phyloP scores from a whole-genome alignment of 2,113 vertebrate genomes.

The Aptenodytes patagonicus region DNA sequence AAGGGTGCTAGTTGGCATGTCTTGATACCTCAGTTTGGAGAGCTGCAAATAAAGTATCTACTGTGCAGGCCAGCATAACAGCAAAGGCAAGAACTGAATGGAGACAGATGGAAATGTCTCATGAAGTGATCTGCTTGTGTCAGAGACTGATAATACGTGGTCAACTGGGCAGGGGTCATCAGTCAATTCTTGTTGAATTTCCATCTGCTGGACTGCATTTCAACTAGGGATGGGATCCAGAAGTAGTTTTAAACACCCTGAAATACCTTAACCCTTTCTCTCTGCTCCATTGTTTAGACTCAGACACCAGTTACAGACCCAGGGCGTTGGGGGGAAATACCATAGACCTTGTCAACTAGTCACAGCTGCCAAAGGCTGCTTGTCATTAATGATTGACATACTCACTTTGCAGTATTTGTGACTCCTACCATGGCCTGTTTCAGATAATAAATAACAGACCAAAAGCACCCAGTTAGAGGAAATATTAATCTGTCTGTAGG shows the following conservation, averaged over 20 bases:
- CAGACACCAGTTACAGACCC: not conserved
- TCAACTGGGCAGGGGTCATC: not conserved
- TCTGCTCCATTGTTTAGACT: not conserved
- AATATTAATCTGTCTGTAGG: not conserved
- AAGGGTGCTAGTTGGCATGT: rapidly evolving
- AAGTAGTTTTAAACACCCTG: not conserved
- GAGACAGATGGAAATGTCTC: not conserved
- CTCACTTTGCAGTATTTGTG: not conserved
- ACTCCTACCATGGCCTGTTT: not conserved
- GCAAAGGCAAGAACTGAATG: not conserved
- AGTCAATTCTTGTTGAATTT: not conserved
- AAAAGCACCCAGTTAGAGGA: not conserved
- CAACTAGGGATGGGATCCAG: not conserved
- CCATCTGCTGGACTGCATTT: not conserved
- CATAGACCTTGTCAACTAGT: not conserved
- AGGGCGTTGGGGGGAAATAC: not conserved
- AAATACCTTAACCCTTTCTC: not conserved
- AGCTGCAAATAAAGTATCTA: not conserved
- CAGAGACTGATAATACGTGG: not conserved
- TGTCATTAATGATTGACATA: not conserved
- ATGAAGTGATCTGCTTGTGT: not conserved
- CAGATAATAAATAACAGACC: not conserved
- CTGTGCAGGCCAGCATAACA: not conserved
- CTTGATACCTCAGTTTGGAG: not conserved
- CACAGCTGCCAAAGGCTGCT: not conserved